Conservation (phyloP, 2,797 vertebrate genomes). For the Gallirallus australis region DNA sequence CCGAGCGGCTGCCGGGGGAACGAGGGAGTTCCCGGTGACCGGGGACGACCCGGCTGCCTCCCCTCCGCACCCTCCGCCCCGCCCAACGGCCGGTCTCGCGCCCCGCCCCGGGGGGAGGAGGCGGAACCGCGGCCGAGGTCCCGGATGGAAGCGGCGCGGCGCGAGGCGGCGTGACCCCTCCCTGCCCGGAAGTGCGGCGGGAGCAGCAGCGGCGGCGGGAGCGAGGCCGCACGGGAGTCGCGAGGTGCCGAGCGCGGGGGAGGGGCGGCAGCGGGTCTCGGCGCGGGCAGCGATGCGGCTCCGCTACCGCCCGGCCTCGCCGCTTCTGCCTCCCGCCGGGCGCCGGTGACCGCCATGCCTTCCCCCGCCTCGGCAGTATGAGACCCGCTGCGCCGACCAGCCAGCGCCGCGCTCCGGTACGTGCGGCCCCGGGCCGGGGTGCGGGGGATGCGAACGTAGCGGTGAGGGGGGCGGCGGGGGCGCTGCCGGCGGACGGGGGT, state of each 20-base stretch:
- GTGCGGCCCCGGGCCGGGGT: not conserved
- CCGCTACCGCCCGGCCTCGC: not conserved
- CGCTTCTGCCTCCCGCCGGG: not conserved
- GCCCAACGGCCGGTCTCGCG: not conserved
- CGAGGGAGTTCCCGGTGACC: too few relatives aligned
- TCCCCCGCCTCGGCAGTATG: not conserved
- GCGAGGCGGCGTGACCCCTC: not conserved
- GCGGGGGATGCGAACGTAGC: too few relatives aligned
- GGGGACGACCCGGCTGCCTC: not conserved
- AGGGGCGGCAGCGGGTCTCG: not conserved
- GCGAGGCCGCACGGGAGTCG: not conserved
- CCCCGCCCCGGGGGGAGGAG: not conserved
- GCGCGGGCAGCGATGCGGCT: constrained; percentile 2
- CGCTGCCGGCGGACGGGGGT: not conserved
- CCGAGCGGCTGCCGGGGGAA: too few relatives aligned
- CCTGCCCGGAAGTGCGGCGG: not conserved
- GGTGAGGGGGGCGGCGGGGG: too few relatives aligned
- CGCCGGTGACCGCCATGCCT: not conserved
- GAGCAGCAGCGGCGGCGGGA: not conserved
- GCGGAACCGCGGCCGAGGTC: not conserved
- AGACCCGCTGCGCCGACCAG: not conserved
- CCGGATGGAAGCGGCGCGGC: not conserved
- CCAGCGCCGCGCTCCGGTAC: constrained; percentile 10
- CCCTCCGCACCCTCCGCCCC: not conserved
- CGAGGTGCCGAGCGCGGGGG: not conserved